Evolutionary conservation across 2,888 invertebrate genomes (phyloP).

Genomic region (Tinea pellionella): DNA sequence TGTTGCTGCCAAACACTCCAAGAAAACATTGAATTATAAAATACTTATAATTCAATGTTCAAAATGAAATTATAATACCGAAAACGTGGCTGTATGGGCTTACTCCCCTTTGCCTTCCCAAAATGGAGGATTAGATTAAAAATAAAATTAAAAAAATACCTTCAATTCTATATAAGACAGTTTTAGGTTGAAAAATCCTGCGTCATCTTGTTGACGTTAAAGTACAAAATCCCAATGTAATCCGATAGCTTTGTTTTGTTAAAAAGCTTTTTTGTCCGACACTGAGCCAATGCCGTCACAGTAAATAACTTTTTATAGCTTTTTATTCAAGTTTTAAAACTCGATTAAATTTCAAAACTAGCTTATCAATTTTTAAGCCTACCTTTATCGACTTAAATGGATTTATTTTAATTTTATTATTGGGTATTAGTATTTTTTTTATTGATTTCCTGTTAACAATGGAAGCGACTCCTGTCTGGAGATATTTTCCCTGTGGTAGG

Average conservation of each 20-base stretch:
- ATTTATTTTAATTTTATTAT: not conserved
- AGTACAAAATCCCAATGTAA: conserved; percentile 1
- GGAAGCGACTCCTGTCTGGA: too few relatives aligned
- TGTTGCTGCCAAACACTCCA: too few relatives aligned
- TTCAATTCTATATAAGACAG: not conserved
- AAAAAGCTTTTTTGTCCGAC: not conserved
- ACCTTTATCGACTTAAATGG: not conserved
- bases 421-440: too few relatives aligned
- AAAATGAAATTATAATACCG: too few relatives aligned
- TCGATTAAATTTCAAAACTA: not conserved
- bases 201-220: not conserved
- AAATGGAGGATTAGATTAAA: too few relatives aligned
- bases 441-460: too few relatives aligned
- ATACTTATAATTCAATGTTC: too few relatives aligned
- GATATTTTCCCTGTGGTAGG: too few relatives aligned
- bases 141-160: too few relatives aligned
- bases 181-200: not conserved
- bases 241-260: not conserved
- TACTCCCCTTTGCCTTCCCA: too few relatives aligned
- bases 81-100: too few relatives aligned
- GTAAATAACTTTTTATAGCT: not conserved
- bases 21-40: too few relatives aligned
- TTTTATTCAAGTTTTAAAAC: not conserved
- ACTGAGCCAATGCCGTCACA: not conserved
- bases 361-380: conserved; percentile 2